Conservation (phyloP, 2,888 invertebrate species). For the Melolontha melolontha region DNA sequence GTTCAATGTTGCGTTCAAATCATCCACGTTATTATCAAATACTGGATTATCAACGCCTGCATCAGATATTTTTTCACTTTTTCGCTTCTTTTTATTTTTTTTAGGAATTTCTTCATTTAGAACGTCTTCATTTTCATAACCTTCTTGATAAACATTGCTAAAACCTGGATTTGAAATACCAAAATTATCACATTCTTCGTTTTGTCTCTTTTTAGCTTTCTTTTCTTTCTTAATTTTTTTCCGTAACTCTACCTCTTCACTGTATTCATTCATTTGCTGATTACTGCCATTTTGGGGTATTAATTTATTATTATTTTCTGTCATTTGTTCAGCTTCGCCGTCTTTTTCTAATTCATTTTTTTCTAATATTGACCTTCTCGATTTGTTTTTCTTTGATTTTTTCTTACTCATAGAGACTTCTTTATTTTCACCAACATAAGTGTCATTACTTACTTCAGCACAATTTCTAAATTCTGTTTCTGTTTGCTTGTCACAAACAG, state of each 20-base stretch:
- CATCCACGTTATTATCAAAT: constrained; percentile 40
- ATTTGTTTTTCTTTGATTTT: not conserved
- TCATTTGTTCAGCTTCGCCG: not conserved
- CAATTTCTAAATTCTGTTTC: too few relatives aligned
- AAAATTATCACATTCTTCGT: constrained; percentile 41
- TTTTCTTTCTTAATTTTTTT: constrained; percentile 1
- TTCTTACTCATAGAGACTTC: not conserved
- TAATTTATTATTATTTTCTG: too few relatives aligned
- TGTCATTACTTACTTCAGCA: too few relatives aligned
- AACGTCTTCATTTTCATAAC: not conserved
- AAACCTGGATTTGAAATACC: constrained; percentile 57
- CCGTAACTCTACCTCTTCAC: not conserved
- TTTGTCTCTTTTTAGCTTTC: constrained; percentile 47
- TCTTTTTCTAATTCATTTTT: constrained; percentile 44
- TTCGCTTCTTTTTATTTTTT: constrained; percentile 43
- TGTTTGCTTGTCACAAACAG: too few relatives aligned
- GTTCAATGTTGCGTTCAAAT: constrained; percentile 2
- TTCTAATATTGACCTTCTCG: not conserved
- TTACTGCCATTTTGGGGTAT: too few relatives aligned
- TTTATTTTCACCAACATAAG: too few relatives aligned
- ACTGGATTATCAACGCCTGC: constrained; percentile 46
- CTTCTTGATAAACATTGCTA: constrained; percentile 52
- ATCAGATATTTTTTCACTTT: constrained; percentile 45
- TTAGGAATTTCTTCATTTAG: constrained; percentile 20
- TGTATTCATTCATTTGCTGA: too few relatives aligned